These are phyloP conservation scores for Pandemis corylana DNA, from an alignment of 2,888 invertebrate species.

Conservation along the genomic window DNA sequence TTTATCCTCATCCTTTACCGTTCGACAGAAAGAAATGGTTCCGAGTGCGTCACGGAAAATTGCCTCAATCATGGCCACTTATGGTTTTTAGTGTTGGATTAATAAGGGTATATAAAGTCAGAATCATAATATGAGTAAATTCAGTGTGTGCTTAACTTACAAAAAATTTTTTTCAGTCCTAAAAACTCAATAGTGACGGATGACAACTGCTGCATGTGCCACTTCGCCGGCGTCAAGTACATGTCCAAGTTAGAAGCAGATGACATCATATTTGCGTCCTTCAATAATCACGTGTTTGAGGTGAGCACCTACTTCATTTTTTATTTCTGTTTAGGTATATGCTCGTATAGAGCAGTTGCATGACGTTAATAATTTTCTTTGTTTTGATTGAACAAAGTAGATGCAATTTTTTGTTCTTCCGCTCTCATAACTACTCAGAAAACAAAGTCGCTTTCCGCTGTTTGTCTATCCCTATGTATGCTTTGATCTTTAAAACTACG, in stretches of 20 bases:
- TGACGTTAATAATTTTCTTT: not conserved
- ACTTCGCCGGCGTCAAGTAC: constrained; percentile 93
- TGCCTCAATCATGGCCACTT: no score
- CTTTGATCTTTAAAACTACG: no score
- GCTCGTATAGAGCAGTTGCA: not conserved
- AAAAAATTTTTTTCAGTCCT: constrained; percentile 68
- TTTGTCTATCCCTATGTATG: no score
- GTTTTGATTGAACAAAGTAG: not conserved
- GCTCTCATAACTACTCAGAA: no score
- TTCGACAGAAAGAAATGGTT: no score
- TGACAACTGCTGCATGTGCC: constrained; percentile 96
- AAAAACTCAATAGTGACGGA: constrained; percentile 89
- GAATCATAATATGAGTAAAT: no score
- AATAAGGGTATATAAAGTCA: no score
- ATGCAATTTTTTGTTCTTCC: no score
- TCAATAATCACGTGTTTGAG: constrained; percentile 94
- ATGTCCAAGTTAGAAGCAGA: constrained; percentile 90
- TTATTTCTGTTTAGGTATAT: not conserved
- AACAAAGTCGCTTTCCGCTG: no score
- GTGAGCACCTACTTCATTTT: constrained; percentile 68
- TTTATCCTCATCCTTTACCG: no score
- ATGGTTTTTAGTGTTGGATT: no score
- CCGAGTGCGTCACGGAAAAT: no score
- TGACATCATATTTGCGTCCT: constrained; percentile 94
- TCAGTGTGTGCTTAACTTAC: not conserved